Evolutionary conservation across 2,113 vertebrate genomes (phyloP).

Genomic region (Ammodytes marinus): DNA sequence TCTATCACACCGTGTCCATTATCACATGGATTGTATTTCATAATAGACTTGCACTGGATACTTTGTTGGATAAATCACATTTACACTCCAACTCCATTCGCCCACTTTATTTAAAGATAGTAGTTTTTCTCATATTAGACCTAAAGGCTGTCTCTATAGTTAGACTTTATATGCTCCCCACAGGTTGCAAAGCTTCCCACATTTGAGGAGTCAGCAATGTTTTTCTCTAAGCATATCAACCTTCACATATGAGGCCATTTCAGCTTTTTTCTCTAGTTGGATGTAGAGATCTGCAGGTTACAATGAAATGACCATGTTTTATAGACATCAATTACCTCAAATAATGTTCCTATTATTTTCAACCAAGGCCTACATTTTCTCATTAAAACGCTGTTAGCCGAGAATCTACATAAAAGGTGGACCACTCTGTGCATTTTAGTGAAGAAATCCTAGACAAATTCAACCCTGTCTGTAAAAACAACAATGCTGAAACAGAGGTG

Average conservation of each 20-base stretch:
- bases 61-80: background rate
- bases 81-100: too few species aligned
- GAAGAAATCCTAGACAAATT: conserved; percentile 27
- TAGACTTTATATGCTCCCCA: background rate
- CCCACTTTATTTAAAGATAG: background rate
- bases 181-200: background rate
- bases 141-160: background rate
- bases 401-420: conserved; percentile 26
- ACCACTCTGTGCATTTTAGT: conserved; percentile 11
- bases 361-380: conserved; percentile 51
- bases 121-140: background rate
- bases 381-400: conserved; percentile 13
- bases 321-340: conserved; percentile 9
- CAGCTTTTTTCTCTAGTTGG: background rate
- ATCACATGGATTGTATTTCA: background rate
- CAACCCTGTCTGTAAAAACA: conserved; percentile 11
- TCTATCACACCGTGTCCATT: background rate
- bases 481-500: conserved; percentile 10
- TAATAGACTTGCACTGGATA: background rate
- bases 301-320: background rate
- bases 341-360: conserved; percentile 38
- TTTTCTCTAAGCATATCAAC: background rate
- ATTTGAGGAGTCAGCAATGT: background rate
- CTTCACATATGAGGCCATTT: background rate
- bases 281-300: background rate